Base-by-base conservation (phyloP, 2,797 vertebrate genomes). In the Diceros bicornis region DNA sequence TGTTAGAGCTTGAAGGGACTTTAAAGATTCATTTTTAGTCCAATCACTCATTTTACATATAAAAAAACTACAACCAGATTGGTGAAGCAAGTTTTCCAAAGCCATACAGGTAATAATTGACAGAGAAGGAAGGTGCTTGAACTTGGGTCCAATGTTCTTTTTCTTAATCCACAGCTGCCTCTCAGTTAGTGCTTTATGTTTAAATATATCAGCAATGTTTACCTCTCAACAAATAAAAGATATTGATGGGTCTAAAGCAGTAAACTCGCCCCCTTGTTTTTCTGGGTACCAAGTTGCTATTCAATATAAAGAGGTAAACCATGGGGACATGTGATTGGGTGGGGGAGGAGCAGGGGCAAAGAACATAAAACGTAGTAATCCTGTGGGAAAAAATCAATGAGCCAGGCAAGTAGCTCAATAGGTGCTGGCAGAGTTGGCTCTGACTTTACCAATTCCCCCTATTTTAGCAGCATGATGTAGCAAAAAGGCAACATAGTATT, bases 371-470 rank as follows among this genome's bases (percentile, higher is more conserved):
- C 50, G 91, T 44, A 69, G 50, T 82, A 75, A 87, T 59, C 3
- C 59, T 82, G 50, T 62, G 21, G n/a, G 41, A 59, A 94, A 88
- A 94, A 88, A 94, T 68, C n/a, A 86, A 89, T 72, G 69, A 50
- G 18, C 41, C 44, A 81, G 18, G 37, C 10, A 16, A 74, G 52
- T 59, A 94, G 74, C 50, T 72, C 74, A 50, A 86, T 1, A 84
- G 29, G 25, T 50, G 2, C 4, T 89, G 37, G 34, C 37, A 91
- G 52, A 83, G 1, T 69, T n/a, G 11, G 7, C 16, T 91, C 50
- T 55, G 32, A 37, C 64, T 91, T 95, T 79, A 78, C 32, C 50
- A 91, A 68, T 81, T 81, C 14, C 37, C 68, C 4, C 47, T n/a
- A 25, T 27, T 71, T 92, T 83, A 29, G 62, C 23, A 91, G 44